These are phyloP conservation scores for Stegostoma tigrinum DNA, from an alignment of 2,113 vertebrate species.

Conservation along the genomic window DNA sequence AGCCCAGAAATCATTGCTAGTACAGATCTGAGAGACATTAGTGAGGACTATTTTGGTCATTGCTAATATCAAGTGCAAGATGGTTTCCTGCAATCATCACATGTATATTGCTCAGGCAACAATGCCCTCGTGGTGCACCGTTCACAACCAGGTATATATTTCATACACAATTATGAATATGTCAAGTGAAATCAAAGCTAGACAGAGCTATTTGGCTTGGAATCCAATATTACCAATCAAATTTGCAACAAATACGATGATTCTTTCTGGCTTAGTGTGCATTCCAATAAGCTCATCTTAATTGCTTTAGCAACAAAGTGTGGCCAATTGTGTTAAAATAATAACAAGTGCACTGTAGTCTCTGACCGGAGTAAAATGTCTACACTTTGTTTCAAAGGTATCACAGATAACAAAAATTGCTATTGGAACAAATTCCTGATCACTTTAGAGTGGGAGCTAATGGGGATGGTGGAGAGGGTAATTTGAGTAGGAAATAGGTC, in stretches of 20 bases:
- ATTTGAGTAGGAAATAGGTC: not conserved
- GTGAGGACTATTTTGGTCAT: slow-evolving; percentile 60
- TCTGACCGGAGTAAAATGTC: not conserved
- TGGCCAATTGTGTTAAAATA: not conserved
- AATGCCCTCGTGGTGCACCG: not conserved
- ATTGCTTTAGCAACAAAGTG: not conserved
- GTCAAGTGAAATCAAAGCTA: not conserved
- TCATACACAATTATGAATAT: not conserved
- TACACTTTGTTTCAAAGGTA: not conserved
- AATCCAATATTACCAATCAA: not conserved
- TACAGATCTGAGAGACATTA: slow-evolving; percentile 73
- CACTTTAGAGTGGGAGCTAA: not conserved
- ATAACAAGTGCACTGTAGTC: not conserved
- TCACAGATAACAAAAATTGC: not conserved
- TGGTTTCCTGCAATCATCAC: not conserved
- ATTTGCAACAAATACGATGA: not conserved
- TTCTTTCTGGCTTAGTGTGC: not conserved
- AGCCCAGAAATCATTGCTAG: slow-evolving; percentile 60
- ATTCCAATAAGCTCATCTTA: not conserved
- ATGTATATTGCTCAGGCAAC: not conserved
- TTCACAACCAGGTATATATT: not conserved
- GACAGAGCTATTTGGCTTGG: not conserved
- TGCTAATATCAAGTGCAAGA: slow-evolving; percentile 52
- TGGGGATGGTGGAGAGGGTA: not conserved
- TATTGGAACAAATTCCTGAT: not conserved